Percentiles rank a stretch among this genome's conserved stretches.
Conservation (phyloP, 2,888 invertebrate genomes). For the Laspeyria flexula region DNA sequence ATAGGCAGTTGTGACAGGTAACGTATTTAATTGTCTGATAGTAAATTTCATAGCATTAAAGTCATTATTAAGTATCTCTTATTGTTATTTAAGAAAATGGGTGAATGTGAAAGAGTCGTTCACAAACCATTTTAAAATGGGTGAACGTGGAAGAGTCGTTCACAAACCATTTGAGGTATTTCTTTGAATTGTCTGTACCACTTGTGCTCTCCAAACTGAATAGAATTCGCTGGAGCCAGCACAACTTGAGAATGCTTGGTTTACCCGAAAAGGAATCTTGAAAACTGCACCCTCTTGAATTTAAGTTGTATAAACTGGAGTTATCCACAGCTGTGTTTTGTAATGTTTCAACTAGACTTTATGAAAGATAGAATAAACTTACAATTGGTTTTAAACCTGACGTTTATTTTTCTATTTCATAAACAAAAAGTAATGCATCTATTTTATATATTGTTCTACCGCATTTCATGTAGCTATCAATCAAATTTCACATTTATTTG, state of each 20-base stretch:
- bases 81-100: slow-evolving; percentile 13
- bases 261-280: slow-evolving; percentile 27
- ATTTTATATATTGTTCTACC: no score
- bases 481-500: no score
- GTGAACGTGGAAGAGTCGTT: not conserved
- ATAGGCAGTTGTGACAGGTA: no score
- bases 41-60: no score
- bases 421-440: no score
- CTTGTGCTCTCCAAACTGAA: slow-evolving; percentile 32
- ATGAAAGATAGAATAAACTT: slow-evolving; percentile 9
- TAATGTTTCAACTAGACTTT: slow-evolving; percentile 6
- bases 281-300: slow-evolving; percentile 32
- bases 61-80: no score
- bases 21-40: no score
- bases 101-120: not conserved
- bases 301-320: slow-evolving; percentile 21
- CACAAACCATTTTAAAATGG: slow-evolving; percentile 20
- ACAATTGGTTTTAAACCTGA: no score
- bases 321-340: slow-evolving; percentile 8
- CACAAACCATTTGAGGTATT: slow-evolving; percentile 22
- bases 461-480: no score
- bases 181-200: slow-evolving; percentile 28
- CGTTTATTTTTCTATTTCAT: no score
- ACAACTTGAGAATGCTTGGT: slow-evolving; percentile 28
- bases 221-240: slow-evolving; percentile 31